Conservation (phyloP, 2,113 vertebrate species). For the Acrocephalus arundinaceus region DNA sequence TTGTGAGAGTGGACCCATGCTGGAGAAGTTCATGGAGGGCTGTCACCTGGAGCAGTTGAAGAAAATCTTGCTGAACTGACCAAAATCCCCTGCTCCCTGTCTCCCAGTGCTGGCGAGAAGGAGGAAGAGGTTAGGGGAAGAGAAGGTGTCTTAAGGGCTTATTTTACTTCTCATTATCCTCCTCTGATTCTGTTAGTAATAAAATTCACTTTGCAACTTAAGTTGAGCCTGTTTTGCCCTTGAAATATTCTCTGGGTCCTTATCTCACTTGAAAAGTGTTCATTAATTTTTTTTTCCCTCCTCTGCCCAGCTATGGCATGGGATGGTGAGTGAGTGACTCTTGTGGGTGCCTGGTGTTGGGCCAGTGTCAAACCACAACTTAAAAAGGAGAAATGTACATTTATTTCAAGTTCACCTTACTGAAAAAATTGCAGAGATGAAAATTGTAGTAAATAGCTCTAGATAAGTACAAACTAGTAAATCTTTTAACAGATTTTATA, state of each 20-base stretch:
- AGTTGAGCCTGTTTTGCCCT: background rate
- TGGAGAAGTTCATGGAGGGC: too few relatives aligned
- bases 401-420: background rate
- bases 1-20: too few relatives aligned
- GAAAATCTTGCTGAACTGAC: too few relatives aligned
- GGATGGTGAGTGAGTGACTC: background rate
- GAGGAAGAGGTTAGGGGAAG: background rate
- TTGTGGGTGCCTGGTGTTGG: background rate
- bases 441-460: background rate
- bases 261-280: background rate
- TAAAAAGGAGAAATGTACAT: background rate
- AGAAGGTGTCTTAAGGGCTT: background rate
- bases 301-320: background rate
- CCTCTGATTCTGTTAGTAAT: background rate
- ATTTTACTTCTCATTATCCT: background rate
- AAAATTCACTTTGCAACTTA: background rate
- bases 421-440: background rate
- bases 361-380: background rate
- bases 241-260: background rate
- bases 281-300: background rate
- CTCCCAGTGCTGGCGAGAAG: background rate
- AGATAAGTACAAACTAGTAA: background rate
- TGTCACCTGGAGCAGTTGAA: too few relatives aligned
- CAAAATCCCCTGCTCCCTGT: background rate
- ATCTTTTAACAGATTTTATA: background rate